phyloP scores from a whole-genome alignment of 2,888 invertebrate genomes.

The Clostera curtula region DNA sequence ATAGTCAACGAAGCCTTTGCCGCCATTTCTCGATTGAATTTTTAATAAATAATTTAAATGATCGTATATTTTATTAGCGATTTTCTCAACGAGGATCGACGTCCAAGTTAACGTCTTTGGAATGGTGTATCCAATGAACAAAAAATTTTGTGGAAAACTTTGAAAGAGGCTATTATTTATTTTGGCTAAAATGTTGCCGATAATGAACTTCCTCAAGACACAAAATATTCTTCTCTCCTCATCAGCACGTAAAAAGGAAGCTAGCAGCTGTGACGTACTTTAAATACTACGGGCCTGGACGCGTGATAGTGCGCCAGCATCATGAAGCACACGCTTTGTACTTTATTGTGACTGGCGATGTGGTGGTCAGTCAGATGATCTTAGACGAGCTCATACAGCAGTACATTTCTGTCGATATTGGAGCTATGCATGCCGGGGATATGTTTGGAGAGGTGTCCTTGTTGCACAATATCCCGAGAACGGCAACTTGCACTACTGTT shows the following conservation, averaged over 20 bases:
- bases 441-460: slow-evolving; percentile 81
- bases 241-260: slow-evolving; percentile 74
- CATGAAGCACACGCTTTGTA: slow-evolving; percentile 76
- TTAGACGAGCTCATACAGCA: slow-evolving; percentile 68
- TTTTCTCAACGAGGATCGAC: too few relatives aligned
- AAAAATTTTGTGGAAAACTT: too few relatives aligned
- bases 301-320: slow-evolving; percentile 77
- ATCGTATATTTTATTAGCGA: too few relatives aligned
- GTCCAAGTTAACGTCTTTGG: too few relatives aligned
- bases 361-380: slow-evolving; percentile 60
- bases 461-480: slow-evolving; percentile 75
- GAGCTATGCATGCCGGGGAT: slow-evolving; percentile 71
- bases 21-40: too few relatives aligned
- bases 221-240: neutral
- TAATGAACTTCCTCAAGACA: too few relatives aligned
- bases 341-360: slow-evolving; percentile 77
- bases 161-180: too few relatives aligned
- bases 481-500: slow-evolving; percentile 74
- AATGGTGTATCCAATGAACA: too few relatives aligned
- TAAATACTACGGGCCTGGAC: slow-evolving; percentile 73
- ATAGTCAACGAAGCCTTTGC: too few relatives aligned
- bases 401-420: slow-evolving; percentile 59
- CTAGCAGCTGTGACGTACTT: slow-evolving; percentile 77
- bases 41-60: too few relatives aligned
- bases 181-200: too few relatives aligned